Evolutionary conservation across 2,888 invertebrate species (phyloP), one percentile per base, ranked within the genome.

Genomic region (Xestia xanthographa): DNA sequence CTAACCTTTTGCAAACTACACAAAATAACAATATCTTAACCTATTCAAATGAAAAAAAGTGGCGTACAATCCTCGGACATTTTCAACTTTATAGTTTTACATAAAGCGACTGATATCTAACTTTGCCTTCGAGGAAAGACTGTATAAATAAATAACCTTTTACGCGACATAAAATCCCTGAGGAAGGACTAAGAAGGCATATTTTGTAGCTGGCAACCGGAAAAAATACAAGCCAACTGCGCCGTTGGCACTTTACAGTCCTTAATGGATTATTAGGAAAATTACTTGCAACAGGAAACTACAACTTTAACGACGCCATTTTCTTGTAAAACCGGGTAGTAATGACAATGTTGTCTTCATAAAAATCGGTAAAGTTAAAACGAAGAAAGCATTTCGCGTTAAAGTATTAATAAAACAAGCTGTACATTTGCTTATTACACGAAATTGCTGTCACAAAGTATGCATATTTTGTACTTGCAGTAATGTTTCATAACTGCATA

Each of bases 221-320:
- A 68, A 79, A 80, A 83, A 79, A 65, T 26, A 50, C 67, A 48
- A 79, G 53, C 26, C 29, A 60, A 50, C 70, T 22, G 1, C 45
- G 14, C 20, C 38, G 60, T 34, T 22, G 17, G 26, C 58, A 60
- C 34, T 69, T 80, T 43, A 12, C 67, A 60, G 65, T 38, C 53
- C 58, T 60, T 69, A 84, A 80, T 81, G 81, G 84, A 80, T 84
- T 80, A 81, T 80, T 80, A 81, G 75, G 22, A 81, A 80, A 84
- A 81, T 84, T 67, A 81, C 75, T 84, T 67, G 72, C 65, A 75
- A 73, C 62, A 62, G 72, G 85, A 77, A 84, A 84, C 72, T 70
- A 43, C 68, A 43, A 77, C 65, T 62, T 80, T 84, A 73, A 86
- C 53, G 84, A 68, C 60, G 43, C 53, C n/a, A 72, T 73, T 43